phyloP scores from a whole-genome alignment of 2,797 vertebrate species.

The Vultur gryphus region DNA sequence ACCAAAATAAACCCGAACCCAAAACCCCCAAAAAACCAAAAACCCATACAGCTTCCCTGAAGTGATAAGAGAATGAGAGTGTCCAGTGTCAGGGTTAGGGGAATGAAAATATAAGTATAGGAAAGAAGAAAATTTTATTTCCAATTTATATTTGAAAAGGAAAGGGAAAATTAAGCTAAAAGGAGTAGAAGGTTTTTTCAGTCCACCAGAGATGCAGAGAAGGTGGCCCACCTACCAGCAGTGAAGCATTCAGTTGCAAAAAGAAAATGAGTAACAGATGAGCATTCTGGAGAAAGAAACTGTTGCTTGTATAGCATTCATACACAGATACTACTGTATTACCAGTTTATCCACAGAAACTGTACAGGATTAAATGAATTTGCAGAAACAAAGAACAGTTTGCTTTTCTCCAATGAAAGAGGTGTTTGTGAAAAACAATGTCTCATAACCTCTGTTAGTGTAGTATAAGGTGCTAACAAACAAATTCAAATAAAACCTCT shows the following conservation, averaged over 20 bases:
- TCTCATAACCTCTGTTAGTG: neutral
- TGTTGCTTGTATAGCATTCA: neutral
- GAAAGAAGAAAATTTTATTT: neutral
- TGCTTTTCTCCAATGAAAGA: neutral
- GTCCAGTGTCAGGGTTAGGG: neutral
- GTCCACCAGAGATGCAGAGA: neutral
- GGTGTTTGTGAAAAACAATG: neutral
- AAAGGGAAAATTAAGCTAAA: neutral
- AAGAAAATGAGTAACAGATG: neutral
- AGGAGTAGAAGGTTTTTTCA: neutral
- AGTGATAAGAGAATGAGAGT: neutral
- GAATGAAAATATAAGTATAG: neutral
- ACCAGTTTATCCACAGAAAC: neutral
- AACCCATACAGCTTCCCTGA: neutral
- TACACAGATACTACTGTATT: neutral
- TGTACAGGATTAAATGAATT: neutral
- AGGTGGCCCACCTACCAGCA: neutral
- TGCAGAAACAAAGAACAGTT: neutral
- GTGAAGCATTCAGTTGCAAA: neutral
- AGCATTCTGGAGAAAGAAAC: neutral
- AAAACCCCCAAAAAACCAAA: rapidly evolving
- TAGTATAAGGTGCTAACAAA: neutral
- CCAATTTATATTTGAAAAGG: neutral
- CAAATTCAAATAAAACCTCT: neutral
- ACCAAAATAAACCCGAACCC: neutral